phyloP scores from a whole-genome alignment of 2,113 vertebrate species.

The Scomber scombrus region DNA sequence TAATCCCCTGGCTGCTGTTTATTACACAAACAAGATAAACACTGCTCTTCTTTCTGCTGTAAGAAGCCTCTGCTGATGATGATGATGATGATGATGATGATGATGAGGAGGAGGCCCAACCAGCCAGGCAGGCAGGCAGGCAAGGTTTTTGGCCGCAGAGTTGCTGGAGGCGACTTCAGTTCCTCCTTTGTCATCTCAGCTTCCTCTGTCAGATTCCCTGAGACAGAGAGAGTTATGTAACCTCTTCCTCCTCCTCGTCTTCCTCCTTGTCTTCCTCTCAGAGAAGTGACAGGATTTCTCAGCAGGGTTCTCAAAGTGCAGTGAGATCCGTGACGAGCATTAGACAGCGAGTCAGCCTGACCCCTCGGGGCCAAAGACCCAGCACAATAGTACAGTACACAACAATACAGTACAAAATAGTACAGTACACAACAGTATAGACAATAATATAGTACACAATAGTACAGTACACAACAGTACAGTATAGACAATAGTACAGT shows the following conservation, averaged over 20 bases:
- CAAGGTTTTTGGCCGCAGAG: too few relatives aligned
- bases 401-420: constrained; percentile 2
- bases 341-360: constrained; percentile 19
- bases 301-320: constrained; percentile 22
- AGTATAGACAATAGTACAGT: too few relatives aligned
- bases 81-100: not conserved
- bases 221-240: constrained; percentile 72
- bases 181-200: constrained; percentile 71
- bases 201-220: constrained; percentile 68
- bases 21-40: constrained; percentile 68
- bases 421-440: too few relatives aligned
- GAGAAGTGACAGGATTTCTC: constrained; percentile 61
- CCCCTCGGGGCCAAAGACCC: constrained; percentile 28
- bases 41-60: constrained; percentile 33
- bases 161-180: constrained; percentile 71
- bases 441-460: too few relatives aligned
- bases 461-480: too few relatives aligned
- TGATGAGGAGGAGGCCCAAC: too few relatives aligned
- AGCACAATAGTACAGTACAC: not conserved
- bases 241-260: constrained; percentile 45
- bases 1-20: constrained; percentile 77
- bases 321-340: constrained; percentile 55
- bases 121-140: too few relatives aligned
- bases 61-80: constrained; percentile 57
- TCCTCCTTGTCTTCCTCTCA: constrained; percentile 39